These are phyloP conservation scores for Scolopax mira DNA, from an alignment of 2,113 vertebrate species.

Conservation along the genomic window DNA sequence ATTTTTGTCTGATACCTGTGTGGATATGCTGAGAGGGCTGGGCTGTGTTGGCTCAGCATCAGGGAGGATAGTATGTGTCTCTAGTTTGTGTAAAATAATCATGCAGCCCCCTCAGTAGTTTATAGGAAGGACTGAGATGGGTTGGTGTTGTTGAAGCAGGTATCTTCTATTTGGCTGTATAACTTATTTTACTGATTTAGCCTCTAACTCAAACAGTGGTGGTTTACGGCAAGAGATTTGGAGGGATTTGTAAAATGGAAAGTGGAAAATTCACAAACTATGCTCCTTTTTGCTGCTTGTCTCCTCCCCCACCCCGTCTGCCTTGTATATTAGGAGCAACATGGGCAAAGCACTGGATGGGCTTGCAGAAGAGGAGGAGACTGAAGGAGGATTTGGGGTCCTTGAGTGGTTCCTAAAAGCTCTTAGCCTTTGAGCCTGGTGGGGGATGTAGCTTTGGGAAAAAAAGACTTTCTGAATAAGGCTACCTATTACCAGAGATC, in stretches of 20 bases:
- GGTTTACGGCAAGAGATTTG: background rate
- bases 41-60: background rate
- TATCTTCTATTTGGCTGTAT: background rate
- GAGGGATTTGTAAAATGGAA: background rate
- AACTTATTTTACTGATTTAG: background rate
- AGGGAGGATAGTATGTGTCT: background rate
- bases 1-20: background rate
- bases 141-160: background rate
- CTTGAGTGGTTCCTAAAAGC: background rate
- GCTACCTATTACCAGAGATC: background rate
- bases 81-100: background rate
- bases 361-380: background rate
- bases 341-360: background rate
- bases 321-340: rapidly evolving
- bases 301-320: background rate
- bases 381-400: background rate
- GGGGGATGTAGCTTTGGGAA: background rate
- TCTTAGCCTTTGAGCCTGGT: background rate
- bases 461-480: background rate
- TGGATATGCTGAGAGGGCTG: background rate
- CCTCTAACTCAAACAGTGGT: background rate
- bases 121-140: background rate
- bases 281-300: background rate
- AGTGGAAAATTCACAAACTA: background rate
- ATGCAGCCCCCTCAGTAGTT: background rate